Base-by-base conservation (phyloP, 2,888 invertebrate species). In the Megalurothrips usitatus region DNA sequence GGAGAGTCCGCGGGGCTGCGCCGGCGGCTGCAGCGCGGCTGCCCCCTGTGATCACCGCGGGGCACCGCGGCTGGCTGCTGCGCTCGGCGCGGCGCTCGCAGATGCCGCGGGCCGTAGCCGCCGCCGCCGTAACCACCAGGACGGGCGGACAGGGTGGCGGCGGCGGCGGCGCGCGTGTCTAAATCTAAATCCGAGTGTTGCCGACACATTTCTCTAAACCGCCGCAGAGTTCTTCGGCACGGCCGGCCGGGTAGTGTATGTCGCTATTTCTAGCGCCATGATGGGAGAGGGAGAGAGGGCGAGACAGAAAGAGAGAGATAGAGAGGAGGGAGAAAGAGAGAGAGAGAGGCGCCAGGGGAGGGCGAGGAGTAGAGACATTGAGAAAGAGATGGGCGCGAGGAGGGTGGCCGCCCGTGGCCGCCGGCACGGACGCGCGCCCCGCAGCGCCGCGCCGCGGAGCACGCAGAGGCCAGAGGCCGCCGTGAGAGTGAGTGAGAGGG, bases 131-230 rank as follows among this genome's bases (percentile, higher is more conserved):
- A 43, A 43, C 34, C 34, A 43, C 34, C 34, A 6, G 6, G 34
- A 43, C 19, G 58, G 58, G 58, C 1, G 58, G 17, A 17, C 58
- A 17, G 52, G 52, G 58, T 19, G 58, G 52, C 52, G 52, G 52
- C 14, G 52, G 17, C 17, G 52, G 14, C 49, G 10, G 49, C 52
- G 52, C 52, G 52, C 52, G 58, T 58, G 58, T 58, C 58, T 58
- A 52, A 17, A 52, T 43, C 34, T 52, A 14, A 58, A 58, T 17
- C 58, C 58, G 58, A 2, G 6, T 58, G 58, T 58, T 19, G 58
- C 58, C 17, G 58, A 58, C 58, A 58, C 58, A 58, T 58, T 58
- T 58, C 58, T 58, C 58, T 58, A 58, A 58, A 58, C 34, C 34
- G 6, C 34, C 34, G n/a, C n/a, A 43, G 34, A 43, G 34, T 43